Evolutionary conservation across 2,888 invertebrate genomes (phyloP), one percentile per base, ranked within the genome.

Genomic region (Lasioglossum calceatum): DNA sequence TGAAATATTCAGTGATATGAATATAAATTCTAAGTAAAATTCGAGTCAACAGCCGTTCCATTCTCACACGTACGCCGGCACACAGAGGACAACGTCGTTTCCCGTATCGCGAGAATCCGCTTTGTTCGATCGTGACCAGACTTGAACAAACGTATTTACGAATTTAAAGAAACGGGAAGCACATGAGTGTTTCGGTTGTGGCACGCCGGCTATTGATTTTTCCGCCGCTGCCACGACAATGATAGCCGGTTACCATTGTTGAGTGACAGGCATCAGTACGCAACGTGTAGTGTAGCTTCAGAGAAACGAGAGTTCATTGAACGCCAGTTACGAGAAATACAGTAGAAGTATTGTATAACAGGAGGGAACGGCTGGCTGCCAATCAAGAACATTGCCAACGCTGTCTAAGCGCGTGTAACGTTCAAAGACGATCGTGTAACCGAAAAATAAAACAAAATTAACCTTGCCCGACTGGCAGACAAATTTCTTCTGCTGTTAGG

Each of bases 201-300:
- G 47, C n/a, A 78, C 42, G 78, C 42, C 47, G 89, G 78, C 67
- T 90, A 90, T 90, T 86, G 90, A 90, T 90, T 87, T 90, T 89
- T 90, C 83, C 78, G 73, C 74, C 67, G 84, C 77, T 79, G 80
- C 72, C 77, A 70, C 81, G 82, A 87, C 81, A 86, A 90, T 88
- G 82, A 87, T 88, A 75, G 74, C 54, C 79, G 82, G 32, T 84
- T 85, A 77, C 81, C 72, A 80, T 86, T 88, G 83, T 85, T 39
- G 74, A 74, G 75, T 14, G 74, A 74, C 77, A 72, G 74, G 71
- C 79, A 79, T 80, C 78, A 47, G 82, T 79, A 71, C 81, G 73
- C 81, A 74, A 70, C 70, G 44, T 74, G 74, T 47, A 27, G 23
- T 64, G 74, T 27, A 44, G 77, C 77, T 86, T 86, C 86, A 39